phyloP scores from a whole-genome alignment of 2,888 invertebrate species.

The Epirrhoe tristata region DNA sequence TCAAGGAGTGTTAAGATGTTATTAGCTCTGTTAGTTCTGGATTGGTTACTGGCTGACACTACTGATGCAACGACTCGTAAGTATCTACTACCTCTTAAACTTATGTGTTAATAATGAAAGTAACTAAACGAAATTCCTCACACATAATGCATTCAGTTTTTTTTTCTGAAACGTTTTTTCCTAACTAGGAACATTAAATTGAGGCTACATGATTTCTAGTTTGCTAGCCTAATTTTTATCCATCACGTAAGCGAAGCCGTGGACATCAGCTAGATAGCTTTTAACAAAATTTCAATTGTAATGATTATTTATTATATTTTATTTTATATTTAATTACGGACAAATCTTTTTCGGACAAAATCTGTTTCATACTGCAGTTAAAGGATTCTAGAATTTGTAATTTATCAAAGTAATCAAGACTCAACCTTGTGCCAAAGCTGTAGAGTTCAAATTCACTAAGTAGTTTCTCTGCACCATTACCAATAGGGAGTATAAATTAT shows the following conservation, averaged over 20 bases:
- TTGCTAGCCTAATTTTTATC: no score
- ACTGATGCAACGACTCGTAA: constrained; percentile 74
- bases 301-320: no score
- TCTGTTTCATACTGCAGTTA: neutral
- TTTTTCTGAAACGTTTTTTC: no score
- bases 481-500: constrained; percentile 39
- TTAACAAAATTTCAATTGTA: no score
- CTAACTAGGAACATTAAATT: no score
- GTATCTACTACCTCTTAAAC: constrained; percentile 45
- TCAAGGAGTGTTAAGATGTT: constrained; percentile 65
- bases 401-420: neutral
- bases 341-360: neutral
- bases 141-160: no score
- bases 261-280: no score
- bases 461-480: constrained; percentile 27
- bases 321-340: neutral
- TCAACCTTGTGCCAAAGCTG: constrained; percentile 23
- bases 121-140: no score
- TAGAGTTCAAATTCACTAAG: constrained; percentile 27
- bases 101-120: neutral
- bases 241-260: no score
- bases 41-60: constrained; percentile 72
- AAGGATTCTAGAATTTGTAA: neutral
- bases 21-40: constrained; percentile 68
- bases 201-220: no score